A percentile compares a stretch with the other conserved stretches of the same genome.
Conservation (phyloP, 2,888 invertebrate species). For the Athetis lepigone region DNA sequence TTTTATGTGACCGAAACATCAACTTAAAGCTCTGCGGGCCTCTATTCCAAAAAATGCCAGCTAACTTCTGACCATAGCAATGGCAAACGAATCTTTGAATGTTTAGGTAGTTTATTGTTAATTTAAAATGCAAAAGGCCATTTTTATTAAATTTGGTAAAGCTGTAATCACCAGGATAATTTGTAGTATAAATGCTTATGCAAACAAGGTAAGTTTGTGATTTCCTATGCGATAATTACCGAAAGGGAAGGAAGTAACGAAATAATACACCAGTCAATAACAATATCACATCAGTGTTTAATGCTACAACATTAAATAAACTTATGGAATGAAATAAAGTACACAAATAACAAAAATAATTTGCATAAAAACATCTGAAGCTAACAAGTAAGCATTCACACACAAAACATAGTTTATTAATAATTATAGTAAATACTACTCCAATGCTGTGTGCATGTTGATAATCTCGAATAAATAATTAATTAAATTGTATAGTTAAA, state of each 20-base stretch:
- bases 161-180: no score
- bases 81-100: no score
- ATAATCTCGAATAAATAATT: slow-evolving; percentile 27
- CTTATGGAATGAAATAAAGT: slow-evolving; percentile 84
- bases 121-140: no score
- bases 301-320: slow-evolving; percentile 77
- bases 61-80: no score
- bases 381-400: slow-evolving; percentile 58
- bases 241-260: background rate
- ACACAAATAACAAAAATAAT: slow-evolving; percentile 67
- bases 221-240: no score
- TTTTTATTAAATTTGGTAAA: no score
- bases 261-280: slow-evolving; percentile 62
- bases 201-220: no score
- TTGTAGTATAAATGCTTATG: no score
- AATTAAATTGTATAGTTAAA: background rate
- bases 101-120: background rate
- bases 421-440: slow-evolving; percentile 21
- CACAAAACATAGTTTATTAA: slow-evolving; percentile 30
- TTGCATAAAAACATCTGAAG: slow-evolving; percentile 65
- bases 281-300: slow-evolving; percentile 83
- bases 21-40: no score
- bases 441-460: slow-evolving; percentile 10
- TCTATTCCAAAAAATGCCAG: no score
- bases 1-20: no score